phyloP scores from a whole-genome alignment of 2,797 vertebrate genomes.

The Chiroxiphia lanceolata region DNA sequence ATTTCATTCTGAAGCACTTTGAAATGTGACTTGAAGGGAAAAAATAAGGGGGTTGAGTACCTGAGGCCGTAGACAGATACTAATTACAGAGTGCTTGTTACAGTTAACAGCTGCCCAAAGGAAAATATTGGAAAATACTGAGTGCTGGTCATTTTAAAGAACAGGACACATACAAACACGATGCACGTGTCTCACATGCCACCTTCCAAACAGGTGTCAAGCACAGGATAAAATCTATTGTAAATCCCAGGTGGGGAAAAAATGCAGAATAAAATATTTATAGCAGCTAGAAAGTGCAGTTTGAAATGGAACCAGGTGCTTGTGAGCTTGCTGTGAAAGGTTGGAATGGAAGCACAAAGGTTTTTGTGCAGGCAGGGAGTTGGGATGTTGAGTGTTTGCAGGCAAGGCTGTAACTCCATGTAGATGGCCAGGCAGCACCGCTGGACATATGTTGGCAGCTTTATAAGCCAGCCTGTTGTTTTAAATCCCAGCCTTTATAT shows the following conservation, averaged over 20 bases:
- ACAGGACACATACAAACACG: accelerated
- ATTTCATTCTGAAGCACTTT: not conserved
- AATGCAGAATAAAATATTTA: not conserved
- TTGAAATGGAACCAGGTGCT: not conserved
- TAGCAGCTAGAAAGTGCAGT: not conserved
- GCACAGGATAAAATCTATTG: not conserved
- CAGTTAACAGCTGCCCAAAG: not conserved
- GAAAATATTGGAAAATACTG: not conserved
- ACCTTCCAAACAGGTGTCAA: not conserved
- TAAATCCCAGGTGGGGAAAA: not conserved
- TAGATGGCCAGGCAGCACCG: not conserved
- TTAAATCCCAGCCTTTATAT: constrained; percentile 53
- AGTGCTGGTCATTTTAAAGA: not conserved
- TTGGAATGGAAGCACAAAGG: not conserved
- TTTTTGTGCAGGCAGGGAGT: not conserved
- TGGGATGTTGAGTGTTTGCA: not conserved
- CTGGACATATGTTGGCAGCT: constrained; percentile 19
- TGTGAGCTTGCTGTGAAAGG: not conserved
- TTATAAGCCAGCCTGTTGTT: constrained; percentile 42
- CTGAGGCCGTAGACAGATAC: not conserved
- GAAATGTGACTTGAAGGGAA: not conserved
- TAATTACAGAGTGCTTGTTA: not conserved
- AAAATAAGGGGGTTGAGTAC: not conserved
- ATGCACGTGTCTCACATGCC: accelerated
- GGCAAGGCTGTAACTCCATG: not conserved